phyloP scores from a whole-genome alignment of 2,113 vertebrate genomes.

The Ariopsis seemanni region DNA sequence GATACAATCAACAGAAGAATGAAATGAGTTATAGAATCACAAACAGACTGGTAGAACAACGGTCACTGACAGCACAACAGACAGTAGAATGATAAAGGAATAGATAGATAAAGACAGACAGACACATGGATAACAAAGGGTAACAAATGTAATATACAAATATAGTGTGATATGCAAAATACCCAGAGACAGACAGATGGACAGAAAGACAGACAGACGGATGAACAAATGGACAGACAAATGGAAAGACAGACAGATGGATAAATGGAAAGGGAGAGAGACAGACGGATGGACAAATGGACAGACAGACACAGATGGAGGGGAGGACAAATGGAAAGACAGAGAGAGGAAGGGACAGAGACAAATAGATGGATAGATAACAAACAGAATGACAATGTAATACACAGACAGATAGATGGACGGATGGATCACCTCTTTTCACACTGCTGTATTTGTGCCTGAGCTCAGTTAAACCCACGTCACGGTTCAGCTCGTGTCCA shows the following conservation, averaged over 20 bases:
- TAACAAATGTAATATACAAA: not conserved
- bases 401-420: not conserved
- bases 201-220: not conserved
- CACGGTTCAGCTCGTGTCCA: constrained; percentile 65
- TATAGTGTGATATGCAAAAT: not conserved
- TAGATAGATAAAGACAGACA: not conserved
- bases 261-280: not conserved
- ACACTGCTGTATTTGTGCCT: constrained; percentile 73
- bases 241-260: not conserved
- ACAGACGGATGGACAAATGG: not conserved
- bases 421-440: constrained; percentile 74
- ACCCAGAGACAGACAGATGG: not conserved
- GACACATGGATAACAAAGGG: not conserved
- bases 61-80: not conserved
- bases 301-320: not conserved
- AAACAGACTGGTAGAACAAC: not conserved
- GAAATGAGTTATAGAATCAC: not conserved
- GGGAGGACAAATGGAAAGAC: not conserved
- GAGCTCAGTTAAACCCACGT: constrained; percentile 66
- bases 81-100: not conserved
- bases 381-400: not conserved
- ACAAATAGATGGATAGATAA: not conserved
- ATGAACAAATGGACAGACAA: not conserved
- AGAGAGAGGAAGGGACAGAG: not conserved
- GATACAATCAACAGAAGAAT: not conserved